phyloP scores from a whole-genome alignment of 2,888 invertebrate species.

The Melanostoma mellinum region DNA sequence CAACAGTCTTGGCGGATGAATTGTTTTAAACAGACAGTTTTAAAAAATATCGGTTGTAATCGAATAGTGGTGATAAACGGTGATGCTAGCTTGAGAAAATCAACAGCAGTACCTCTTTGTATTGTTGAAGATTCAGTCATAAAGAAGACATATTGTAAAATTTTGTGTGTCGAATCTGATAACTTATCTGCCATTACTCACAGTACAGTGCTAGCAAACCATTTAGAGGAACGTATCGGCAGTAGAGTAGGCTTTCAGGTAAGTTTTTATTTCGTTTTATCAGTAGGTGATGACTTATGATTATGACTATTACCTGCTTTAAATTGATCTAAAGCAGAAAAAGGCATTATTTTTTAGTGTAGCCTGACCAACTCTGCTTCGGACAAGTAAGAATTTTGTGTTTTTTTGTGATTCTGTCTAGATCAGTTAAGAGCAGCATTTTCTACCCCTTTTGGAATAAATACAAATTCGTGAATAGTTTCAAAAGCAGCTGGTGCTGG shows the following conservation, averaged over 20 bases:
- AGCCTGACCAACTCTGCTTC: no score
- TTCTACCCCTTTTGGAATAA: no score
- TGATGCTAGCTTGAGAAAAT: constrained; percentile 95
- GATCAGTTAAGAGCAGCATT: no score
- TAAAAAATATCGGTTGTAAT: constrained; percentile 87
- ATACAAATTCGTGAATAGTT: no score
- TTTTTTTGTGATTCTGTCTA: no score
- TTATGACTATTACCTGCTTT: no score
- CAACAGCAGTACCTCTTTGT: constrained; percentile 95
- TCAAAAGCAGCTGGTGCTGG: no score
- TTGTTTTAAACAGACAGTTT: constrained; percentile 88
- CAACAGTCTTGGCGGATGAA: constrained; percentile 89
- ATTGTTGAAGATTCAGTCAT: constrained; percentile 89
- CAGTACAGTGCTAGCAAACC: constrained; percentile 89
- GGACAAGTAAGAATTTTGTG: no score
- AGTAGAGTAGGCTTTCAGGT: constrained; percentile 93
- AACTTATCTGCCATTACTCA: constrained; percentile 94
- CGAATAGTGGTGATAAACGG: constrained; percentile 94
- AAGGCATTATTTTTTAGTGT: no score
- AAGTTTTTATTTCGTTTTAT: constrained; percentile 79
- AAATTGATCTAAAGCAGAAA: no score
- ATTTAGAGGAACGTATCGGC: constrained; percentile 87
- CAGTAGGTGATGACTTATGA: no score
- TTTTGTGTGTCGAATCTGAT: constrained; percentile 95
- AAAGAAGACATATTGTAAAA: constrained; percentile 87